Base-by-base conservation (phyloP, 1,140 invertebrate genomes). In the Bombus haemorrhoidalis region DNA sequence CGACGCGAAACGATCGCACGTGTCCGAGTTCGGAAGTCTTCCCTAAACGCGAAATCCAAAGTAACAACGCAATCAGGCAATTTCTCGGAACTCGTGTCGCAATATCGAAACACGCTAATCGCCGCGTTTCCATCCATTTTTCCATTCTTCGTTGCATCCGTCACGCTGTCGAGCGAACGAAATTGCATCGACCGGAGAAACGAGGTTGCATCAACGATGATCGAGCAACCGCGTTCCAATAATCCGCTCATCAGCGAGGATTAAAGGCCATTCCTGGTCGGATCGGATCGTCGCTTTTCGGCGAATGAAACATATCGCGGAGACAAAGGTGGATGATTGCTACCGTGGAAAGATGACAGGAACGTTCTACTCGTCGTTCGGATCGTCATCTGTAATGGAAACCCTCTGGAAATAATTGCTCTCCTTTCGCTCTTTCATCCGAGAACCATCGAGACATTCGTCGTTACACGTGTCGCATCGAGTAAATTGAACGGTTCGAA, bases 181-280 rank as follows among this genome's bases (percentile, higher is more conserved):
- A 62, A 62, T 62, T 12, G 59, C 25, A 62, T 62, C 28, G 59
- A n/a, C 28, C 28, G 59, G 25, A 62, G 28, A n/a, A 62, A 62
- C 25, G 28, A 62, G 25, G 28, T 62, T n/a, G 62, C 3, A 53
- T 53, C 62, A 32, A n/a, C 13, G n/a, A 32, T 12, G 68, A 25
- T 25, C 37, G 25, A 37, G 34, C 18, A 28, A 71, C 68, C 37
- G 68, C 37, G 37, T 71, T 39, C 25, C 22, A 39, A 71, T 71
- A 71, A 71, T 71, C 68, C 25, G 68, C 68, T 71, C 68, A 71
- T 71, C 37, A 28, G 37, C 37, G 37, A 39, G 68, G 68, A 39
- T 71, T 39, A 39, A 71, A 37, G 37, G 6, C 32, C 64, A 25
- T 32, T 53, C 6, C 5, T 53, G 18, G 47, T 53, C 0, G n/a